Evolutionary conservation across 2,888 invertebrate species (phyloP), one percentile per base, ranked within the genome.

Genomic region (Agrotis segetum): DNA sequence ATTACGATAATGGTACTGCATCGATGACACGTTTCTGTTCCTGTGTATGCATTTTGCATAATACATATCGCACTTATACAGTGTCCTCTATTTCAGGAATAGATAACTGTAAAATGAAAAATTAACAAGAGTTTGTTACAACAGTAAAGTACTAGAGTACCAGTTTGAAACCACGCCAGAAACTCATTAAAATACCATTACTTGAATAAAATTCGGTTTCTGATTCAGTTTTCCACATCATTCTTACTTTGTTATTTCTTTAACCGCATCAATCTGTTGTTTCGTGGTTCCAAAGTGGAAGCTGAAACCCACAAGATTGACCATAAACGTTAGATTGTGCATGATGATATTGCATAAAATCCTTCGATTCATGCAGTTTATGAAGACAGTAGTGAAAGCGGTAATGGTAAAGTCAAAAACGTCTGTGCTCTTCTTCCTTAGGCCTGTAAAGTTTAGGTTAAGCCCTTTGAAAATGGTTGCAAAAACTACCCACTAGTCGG

Each of bases 1-100:
- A 47, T 53, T 34, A 59, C 34, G 17, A 24, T 40, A 19, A 29
- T 17, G 17, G 19, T 40, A 29, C 47, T 62, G n/a, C 50, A 59
- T 78, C 52, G 6, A 53, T 49, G 62, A 62, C n/a, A 59, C 14
- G 17, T 53, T 19, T 58, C 70, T 2, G n/a, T 47, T 34, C 14
- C 34, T 19, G 16, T 19, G 40, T 40, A 11, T 40, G 9, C 40
- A 75, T 75, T 21, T 46, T 67, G 13, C 44, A 72, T 55, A 34
- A 71, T 44, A 17, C 49, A 49, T 19, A 59, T 19, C 24, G 2
- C 44, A 50, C 50, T 70, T 29, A 56, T 70, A 16, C 61, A 47
- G 50, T 50, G 34, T 16, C 56, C 16, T 14, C n/a, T 11, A 21
- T 63, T 50, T 53, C 21, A 34, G 19, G 24, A 40, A 52, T 40